Percentiles rank a stretch among this genome's conserved stretches.
Evolutionary conservation across 2,888 invertebrate species (phyloP).

Genomic region (Thera obeliscata): DNA sequence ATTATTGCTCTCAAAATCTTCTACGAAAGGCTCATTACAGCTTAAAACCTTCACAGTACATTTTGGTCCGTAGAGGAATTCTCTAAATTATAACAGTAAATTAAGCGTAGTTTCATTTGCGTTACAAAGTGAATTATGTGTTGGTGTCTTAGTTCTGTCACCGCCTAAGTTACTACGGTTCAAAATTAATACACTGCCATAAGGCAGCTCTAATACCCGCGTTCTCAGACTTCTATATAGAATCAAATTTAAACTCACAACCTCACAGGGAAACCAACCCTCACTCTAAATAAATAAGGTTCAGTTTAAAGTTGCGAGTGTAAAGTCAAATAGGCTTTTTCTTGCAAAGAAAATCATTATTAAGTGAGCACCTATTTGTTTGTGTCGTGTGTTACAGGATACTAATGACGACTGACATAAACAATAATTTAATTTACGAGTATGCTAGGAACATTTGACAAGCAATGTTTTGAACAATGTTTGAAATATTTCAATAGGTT

Average conservation of each 20-base stretch:
- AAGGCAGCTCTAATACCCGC: slow-evolving; percentile 80
- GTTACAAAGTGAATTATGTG: slow-evolving; percentile 83
- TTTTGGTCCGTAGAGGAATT: slow-evolving; percentile 75
- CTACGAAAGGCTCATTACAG: slow-evolving; percentile 22
- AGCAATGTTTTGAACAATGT: slow-evolving; percentile 24
- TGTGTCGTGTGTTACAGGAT: slow-evolving; percentile 79
- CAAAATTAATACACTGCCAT: slow-evolving; percentile 85
- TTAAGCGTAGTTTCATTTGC: slow-evolving; percentile 84
- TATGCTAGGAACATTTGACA: slow-evolving; percentile 36
- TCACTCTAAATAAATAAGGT: slow-evolving; percentile 44
- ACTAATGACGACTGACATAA: slow-evolving; percentile 79
- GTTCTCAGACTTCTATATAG: slow-evolving; percentile 72
- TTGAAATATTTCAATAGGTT: slow-evolving; percentile 9
- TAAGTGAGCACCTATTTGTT: slow-evolving; percentile 83
- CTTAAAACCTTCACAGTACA: slow-evolving; percentile 31
- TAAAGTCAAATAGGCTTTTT: slow-evolving; percentile 56
- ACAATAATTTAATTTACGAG: slow-evolving; percentile 64
- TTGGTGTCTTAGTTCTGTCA: slow-evolving; percentile 84
- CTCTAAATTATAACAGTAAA: slow-evolving; percentile 83
- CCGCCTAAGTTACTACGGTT: slow-evolving; percentile 84
- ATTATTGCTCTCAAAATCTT: slow-evolving; percentile 11
- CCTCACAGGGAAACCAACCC: slow-evolving; percentile 46
- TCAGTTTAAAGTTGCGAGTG: slow-evolving; percentile 21
- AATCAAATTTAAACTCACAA: slow-evolving; percentile 71
- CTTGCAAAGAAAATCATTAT: slow-evolving; percentile 69